Evolutionary conservation across 2,797 vertebrate genomes (phyloP), one percentile per base, ranked within the genome.

Genomic region (Toxotes lorentzi): DNA sequence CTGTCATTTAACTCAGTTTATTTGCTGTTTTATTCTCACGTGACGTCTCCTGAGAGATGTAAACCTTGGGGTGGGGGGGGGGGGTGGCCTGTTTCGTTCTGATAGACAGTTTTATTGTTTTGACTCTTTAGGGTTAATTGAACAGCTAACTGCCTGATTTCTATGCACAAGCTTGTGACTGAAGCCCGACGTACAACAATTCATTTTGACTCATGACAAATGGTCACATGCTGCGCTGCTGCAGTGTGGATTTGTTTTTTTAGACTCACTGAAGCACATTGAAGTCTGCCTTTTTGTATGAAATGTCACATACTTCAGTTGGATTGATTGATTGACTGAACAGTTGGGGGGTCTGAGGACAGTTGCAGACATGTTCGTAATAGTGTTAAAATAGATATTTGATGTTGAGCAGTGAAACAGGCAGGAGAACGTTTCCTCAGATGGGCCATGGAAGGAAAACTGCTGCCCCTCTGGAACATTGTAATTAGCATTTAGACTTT

Each of bases 401-500:
- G 75, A 86, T 78, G 83, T 76, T 59, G 45, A 84, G 73, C 57
- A 35, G 65, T 56, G 84, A 78, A 87, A 82, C 69, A 56, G 68
- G 58, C 68, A 43, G 61, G 67, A 1, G 43, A 56, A 56, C 73
- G 72, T 85, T 86, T 85, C 66, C n/a, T 82, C 82, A 68, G 70
- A 73, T 58, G 81, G 70, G 62, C 61, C 57, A 24, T 24, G 72
- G 64, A 66, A 75, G 16, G 27, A 81, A 66, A 14, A 23, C 78
- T 17, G 61, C 73, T 51, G 41, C 77, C 23, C 61, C 30, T 48
- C 67, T 79, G 71, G 17, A 76, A 74, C 43, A 41, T 34, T 40
- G 48, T 78, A 86, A 92, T 91, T 91, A 87, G 56, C 73, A 72
- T 84, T 88, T 81, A 80, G 53, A 87, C 80, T 83, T 78, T 69